Evolutionary conservation across 2,113 vertebrate species (phyloP).

Genomic region (Stigmatopora nigra): DNA sequence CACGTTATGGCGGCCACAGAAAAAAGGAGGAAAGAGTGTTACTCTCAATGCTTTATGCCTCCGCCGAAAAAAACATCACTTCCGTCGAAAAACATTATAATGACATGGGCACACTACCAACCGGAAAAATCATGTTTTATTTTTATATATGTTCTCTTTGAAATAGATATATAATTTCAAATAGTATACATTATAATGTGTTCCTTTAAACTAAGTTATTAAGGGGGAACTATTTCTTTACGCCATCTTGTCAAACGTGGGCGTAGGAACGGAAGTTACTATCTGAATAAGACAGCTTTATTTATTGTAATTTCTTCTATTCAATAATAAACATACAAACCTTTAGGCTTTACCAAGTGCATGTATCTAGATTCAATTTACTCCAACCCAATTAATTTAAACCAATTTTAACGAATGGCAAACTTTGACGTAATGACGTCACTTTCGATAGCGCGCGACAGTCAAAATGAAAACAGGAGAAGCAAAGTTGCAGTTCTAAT

Average conservation of each 20-base stretch:
- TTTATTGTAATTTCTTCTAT: neutral
- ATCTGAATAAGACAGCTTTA: neutral
- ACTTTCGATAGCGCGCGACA: constrained; percentile 42
- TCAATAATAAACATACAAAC: fast-evolving
- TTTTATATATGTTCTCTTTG: neutral
- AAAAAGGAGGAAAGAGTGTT: constrained; percentile 74
- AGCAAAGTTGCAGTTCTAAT: neutral
- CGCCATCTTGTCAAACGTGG: constrained; percentile 25
- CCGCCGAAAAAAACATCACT: constrained; percentile 52
- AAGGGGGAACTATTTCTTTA: constrained; percentile 47
- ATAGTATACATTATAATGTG: neutral
- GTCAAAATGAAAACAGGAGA: constrained; percentile 38
- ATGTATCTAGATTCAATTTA: too few species aligned
- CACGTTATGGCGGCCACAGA: constrained; percentile 71
- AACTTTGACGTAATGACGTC: constrained; percentile 27
- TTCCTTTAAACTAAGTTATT: neutral
- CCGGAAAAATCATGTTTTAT: fast-evolving
- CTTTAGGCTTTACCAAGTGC: neutral
- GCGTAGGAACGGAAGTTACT: constrained; percentile 32
- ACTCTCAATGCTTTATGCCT: constrained; percentile 30
- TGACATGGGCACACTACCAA: fast-evolving
- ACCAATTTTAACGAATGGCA: neutral
- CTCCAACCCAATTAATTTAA: neutral
- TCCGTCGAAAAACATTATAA: constrained; percentile 40
- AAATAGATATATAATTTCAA: neutral